These are phyloP conservation scores for Odontomachus brunneus DNA, from an alignment of 1,140 invertebrate species.

Conservation along the genomic window DNA sequence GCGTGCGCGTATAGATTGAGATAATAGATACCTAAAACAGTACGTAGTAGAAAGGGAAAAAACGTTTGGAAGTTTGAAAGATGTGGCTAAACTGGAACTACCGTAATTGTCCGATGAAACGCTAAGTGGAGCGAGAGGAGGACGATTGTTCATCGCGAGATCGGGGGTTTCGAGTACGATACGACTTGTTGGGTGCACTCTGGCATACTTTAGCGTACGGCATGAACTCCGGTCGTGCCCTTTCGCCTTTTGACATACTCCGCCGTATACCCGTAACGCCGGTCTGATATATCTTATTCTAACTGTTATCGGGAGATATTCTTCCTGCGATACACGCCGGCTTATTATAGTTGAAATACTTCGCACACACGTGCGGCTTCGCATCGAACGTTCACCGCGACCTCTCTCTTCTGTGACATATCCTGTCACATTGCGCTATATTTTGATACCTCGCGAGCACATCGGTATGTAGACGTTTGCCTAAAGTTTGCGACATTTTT, in stretches of 20 bases:
- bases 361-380: not conserved
- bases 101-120: no score
- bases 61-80: no score
- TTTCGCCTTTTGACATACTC: constrained; percentile 36
- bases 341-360: constrained; percentile 28
- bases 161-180: not conserved
- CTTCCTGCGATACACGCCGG: not conserved
- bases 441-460: no score
- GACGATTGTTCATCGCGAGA: not conserved
- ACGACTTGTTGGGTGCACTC: not conserved
- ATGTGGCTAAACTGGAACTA: no score
- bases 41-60: no score
- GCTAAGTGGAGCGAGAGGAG: no score
- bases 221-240: constrained; percentile 30
- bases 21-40: no score
- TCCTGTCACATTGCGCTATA: not conserved
- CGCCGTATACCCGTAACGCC: not conserved
- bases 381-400: no score
- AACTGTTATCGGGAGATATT: constrained; percentile 5
- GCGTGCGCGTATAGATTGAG: no score
- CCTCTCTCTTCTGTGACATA: not conserved
- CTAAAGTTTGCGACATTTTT: no score
- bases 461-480: no score
- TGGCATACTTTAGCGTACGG: constrained; percentile 22
- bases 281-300: constrained; percentile 14